These are phyloP conservation scores for Polymixis lichenea DNA, from an alignment of 2,888 invertebrate species.

Conservation along the genomic window DNA sequence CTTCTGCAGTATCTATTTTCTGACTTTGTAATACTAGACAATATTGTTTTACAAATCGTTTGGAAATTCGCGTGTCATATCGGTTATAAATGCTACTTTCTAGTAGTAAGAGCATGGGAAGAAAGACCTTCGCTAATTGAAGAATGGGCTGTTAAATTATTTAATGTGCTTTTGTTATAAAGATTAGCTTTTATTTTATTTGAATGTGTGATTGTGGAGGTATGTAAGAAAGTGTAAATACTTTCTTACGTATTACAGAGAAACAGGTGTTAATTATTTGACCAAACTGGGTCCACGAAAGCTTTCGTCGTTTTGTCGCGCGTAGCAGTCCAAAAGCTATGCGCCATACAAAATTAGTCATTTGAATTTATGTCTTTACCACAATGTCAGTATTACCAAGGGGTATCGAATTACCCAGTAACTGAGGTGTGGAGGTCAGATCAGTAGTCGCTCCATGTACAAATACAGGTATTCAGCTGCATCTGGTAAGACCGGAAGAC, in stretches of 20 bases:
- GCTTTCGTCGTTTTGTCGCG: neutral
- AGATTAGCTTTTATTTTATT: constrained; percentile 18
- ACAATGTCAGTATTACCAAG: too few species aligned
- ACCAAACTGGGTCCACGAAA: neutral
- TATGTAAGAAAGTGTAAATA: constrained; percentile 10
- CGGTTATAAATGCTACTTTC: constrained; percentile 38
- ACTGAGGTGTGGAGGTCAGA: too few species aligned
- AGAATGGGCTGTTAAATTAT: constrained; percentile 31
- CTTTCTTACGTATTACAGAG: neutral
- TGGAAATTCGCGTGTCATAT: constrained; percentile 22
- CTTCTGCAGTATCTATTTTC: neutral
- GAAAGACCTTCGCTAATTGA: constrained; percentile 23
- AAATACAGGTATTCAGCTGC: too few species aligned
- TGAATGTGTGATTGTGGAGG: constrained; percentile 34
- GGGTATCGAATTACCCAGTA: too few species aligned
- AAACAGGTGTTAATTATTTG: constrained; percentile 11
- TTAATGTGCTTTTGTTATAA: constrained; percentile 19
- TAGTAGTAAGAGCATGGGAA: constrained; percentile 20
- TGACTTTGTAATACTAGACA: neutral
- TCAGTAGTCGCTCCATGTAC: too few species aligned
- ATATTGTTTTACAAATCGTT: constrained; percentile 34
- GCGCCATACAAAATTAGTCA: too few species aligned
- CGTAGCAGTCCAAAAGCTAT: neutral
- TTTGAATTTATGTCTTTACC: too few species aligned
- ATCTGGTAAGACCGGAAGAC: too few species aligned